Percentiles rank a stretch among this genome's conserved stretches.
phyloP scores from a whole-genome alignment of 2,888 invertebrate genomes.

The Thereva unica region DNA sequence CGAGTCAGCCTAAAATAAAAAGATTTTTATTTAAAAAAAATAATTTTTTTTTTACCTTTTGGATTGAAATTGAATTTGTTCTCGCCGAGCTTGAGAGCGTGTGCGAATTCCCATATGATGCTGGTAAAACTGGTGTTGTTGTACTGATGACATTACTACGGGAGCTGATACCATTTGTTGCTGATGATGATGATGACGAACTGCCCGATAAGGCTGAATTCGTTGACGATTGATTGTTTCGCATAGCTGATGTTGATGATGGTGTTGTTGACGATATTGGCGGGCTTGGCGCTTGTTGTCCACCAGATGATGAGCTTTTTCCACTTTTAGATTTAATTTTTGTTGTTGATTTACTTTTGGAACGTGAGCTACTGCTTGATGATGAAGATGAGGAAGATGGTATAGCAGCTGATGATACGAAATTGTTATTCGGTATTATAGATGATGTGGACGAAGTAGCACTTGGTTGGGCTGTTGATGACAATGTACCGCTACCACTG shows the following conservation, averaged over 20 bases:
- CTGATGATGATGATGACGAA: conserved; percentile 41
- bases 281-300: conserved; percentile 8
- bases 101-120: conserved; percentile 9
- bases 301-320: conserved; percentile 26
- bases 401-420: too few relatives aligned
- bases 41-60: conserved; percentile 17
- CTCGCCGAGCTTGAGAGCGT: conserved; percentile 12
- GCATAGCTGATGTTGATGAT: conserved; percentile 9
- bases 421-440: background rate
- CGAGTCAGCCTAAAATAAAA: conserved; percentile 27
- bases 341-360: conserved; percentile 38
- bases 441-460: background rate
- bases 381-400: background rate
- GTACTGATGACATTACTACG: conserved; percentile 51
- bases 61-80: background rate
- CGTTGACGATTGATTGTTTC: conserved; percentile 1
- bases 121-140: conserved; percentile 29
- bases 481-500: too few relatives aligned
- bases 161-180: conserved; percentile 58
- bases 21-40: too few relatives aligned
- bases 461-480: too few relatives aligned
- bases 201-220: conserved; percentile 4
- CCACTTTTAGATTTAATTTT: conserved; percentile 40
- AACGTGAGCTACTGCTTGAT: conserved; percentile 9
- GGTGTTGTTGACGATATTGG: conserved; percentile 1